A percentile compares a stretch with the other conserved stretches of the same genome.
These are phyloP conservation scores for Hirundo rustica DNA, from an alignment of 2,797 vertebrate genomes.

Conservation along the genomic window DNA sequence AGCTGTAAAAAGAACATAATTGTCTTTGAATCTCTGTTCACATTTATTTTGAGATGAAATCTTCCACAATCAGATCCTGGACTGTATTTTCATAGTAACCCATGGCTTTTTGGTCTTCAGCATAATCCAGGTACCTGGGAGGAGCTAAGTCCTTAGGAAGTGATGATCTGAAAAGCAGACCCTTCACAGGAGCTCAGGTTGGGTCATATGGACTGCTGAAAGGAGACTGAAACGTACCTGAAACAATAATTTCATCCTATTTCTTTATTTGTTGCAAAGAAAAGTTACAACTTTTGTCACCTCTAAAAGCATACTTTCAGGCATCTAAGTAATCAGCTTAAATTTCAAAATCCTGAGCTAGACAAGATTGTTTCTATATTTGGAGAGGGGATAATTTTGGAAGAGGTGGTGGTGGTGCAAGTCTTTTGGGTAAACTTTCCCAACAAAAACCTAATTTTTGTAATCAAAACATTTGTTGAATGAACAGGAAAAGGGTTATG, in stretches of 20 bases:
- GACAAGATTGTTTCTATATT: neutral
- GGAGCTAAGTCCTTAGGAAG: neutral
- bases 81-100: neutral
- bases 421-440: neutral
- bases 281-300: neutral
- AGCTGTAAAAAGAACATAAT: neutral
- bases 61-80: neutral
- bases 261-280: neutral
- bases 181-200: neutral
- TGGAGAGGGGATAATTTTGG: accelerated
- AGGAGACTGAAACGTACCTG: neutral
- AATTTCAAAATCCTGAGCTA: neutral
- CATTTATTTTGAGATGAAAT: neutral
- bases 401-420: neutral
- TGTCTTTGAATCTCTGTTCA: neutral
- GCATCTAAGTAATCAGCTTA: neutral
- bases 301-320: neutral
- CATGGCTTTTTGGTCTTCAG: neutral
- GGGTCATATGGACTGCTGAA: neutral
- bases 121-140: neutral
- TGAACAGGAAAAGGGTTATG: neutral
- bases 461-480: neutral
- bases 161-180: neutral
- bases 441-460: neutral
- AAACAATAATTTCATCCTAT: neutral